Conservation (phyloP, 2,113 vertebrate species). For the Callocephalon fimbriatum region DNA sequence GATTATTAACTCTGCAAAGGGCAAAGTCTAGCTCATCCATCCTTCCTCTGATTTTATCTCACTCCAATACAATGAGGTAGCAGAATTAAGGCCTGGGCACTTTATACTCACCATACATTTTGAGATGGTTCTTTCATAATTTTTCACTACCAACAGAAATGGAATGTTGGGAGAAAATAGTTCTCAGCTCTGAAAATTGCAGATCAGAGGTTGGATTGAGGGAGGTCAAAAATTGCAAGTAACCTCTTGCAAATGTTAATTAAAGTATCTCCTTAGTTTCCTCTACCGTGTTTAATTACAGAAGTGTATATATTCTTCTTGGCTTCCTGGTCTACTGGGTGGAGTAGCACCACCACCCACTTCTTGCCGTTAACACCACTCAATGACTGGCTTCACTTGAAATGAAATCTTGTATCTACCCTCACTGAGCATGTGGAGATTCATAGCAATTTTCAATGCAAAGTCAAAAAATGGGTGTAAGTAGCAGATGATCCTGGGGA, state of each 20-base stretch:
- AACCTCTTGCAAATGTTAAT: not conserved
- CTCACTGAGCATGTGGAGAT: not conserved
- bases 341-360: not conserved
- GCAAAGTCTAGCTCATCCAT: not conserved
- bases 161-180: not conserved
- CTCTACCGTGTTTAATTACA: not conserved
- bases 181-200: not conserved
- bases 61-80: not conserved
- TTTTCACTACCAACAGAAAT: not conserved
- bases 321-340: not conserved
- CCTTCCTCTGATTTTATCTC: not conserved
- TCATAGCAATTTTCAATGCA: accelerated
- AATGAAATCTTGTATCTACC: not conserved
- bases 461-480: not conserved
- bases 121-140: not conserved
- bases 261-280: not conserved
- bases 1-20: not conserved
- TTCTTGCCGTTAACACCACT: not conserved
- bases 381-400: not conserved
- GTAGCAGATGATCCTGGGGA: not conserved
- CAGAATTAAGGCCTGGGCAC: not conserved
- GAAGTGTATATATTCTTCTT: not conserved
- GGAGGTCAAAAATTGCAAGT: not conserved
- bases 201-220: not conserved
- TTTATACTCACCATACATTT: not conserved